A percentile compares a stretch with the other conserved stretches of the same genome.
These are phyloP conservation scores for Enoplosus armatus DNA, from an alignment of 2,797 vertebrate genomes.

Conservation along the genomic window DNA sequence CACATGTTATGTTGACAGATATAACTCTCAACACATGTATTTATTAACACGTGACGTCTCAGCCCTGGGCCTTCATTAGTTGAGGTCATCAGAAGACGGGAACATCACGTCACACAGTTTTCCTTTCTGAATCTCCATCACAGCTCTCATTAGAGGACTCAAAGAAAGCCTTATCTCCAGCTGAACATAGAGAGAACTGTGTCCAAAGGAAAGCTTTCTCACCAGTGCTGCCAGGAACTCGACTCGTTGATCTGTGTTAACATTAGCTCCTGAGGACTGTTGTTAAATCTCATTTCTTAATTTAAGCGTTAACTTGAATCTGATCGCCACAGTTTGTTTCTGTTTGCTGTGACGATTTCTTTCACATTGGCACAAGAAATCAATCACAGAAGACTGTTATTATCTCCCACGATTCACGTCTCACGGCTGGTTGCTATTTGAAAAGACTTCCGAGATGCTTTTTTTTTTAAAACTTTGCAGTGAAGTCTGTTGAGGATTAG, in stretches of 20 bases:
- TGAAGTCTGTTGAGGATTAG: constrained; percentile 48
- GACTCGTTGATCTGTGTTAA: constrained; percentile 9
- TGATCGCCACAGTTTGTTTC: not conserved
- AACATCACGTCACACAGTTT: not conserved
- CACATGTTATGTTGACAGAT: not conserved
- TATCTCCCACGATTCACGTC: not conserved
- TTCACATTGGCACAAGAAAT: too few species aligned
- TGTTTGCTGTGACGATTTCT: not conserved
- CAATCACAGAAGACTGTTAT: not conserved
- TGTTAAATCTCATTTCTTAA: constrained; percentile 29
- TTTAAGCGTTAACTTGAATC: constrained; percentile 16
- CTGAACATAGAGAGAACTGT: not conserved
- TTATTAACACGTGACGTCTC: not conserved
- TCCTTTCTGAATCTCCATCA: not conserved
- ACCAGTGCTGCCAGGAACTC: not conserved
- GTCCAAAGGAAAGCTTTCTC: not conserved
- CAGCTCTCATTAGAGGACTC: constrained; percentile 6
- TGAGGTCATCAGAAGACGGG: constrained; percentile 1
- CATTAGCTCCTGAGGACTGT: not conserved
- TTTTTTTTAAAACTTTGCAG: too few species aligned
- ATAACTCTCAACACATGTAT: not conserved
- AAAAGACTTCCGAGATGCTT: not conserved
- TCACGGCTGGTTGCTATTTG: not conserved
- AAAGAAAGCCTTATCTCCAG: not conserved
- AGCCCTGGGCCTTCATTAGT: not conserved